Evolutionary conservation across 1,140 invertebrate species (phyloP).

Genomic region (Cherax destructor): DNA sequence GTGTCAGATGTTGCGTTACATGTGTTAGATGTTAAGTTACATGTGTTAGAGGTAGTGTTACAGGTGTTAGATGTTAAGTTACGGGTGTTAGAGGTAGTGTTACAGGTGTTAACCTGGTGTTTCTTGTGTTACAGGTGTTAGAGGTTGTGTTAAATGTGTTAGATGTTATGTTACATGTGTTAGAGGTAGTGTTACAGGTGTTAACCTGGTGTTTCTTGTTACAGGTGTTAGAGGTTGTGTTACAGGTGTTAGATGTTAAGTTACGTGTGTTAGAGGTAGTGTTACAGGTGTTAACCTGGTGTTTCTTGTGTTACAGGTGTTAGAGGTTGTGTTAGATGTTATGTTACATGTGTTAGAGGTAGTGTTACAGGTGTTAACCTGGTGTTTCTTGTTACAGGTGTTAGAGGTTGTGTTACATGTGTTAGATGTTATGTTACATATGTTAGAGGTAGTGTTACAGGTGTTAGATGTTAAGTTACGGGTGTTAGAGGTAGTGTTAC

Average conservation of each 20-base stretch:
- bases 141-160: no score
- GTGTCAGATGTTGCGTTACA: no score
- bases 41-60: no score
- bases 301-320: slow-evolving; percentile 12
- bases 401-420: not conserved
- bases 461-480: no score
- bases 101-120: not conserved
- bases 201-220: no score
- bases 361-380: not conserved
- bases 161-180: slow-evolving; percentile 23
- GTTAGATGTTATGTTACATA: not conserved
- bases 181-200: no score
- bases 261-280: no score
- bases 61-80: not conserved
- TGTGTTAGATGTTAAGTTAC: slow-evolving; percentile 13
- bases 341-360: no score
- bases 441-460: not conserved
- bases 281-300: not conserved
- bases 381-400: slow-evolving; percentile 22
- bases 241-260: no score
- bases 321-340: not conserved
- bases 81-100: no score
- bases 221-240: not conserved
- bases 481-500: no score
- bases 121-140: slow-evolving; percentile 34